Evolutionary conservation across 2,888 invertebrate genomes (phyloP), one percentile per base, ranked within the genome.

Genomic region (Rosalia funebris): DNA sequence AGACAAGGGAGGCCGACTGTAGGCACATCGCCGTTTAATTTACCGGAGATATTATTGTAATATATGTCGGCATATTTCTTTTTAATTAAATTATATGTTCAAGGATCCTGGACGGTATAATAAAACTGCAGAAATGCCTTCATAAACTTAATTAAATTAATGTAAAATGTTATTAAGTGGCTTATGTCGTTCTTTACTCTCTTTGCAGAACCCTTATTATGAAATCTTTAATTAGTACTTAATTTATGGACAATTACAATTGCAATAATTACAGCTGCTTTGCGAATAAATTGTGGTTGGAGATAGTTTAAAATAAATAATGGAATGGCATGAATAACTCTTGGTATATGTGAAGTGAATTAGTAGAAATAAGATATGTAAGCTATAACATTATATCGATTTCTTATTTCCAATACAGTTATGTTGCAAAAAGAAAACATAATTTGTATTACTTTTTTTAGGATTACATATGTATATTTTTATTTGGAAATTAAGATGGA

Each of bases 21-120:
- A 56, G 60, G 54, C 62, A 54, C 65, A 57, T 54, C 61, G 47
- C 60, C 56, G 44, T 58, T 55, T 70, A 70, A 70, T 70, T 70
- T 66, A 70, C 57, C 52, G 64, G 58, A 57, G 70, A 66, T 68
- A 68, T 70, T 68, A 69, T 68, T 69, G 66, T 69, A 69, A 69
- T 69, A 69, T 66, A 68, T 66, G 70, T 70, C 65, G 65, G 68
- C 66, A 68, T 68, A 70, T 68, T 70, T 70, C 66, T 70, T 70
- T 70, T 70, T 70, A 70, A 70, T 70, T 70, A 70, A 70, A 68
- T 68, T 66, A 70, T 68, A 62, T 68, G 60, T 68, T 63, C 63
- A 63, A 66, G 63, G 63, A 68, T 62, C 59, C 62, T 54, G 62
- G 64, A 66, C 58, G 50, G 61, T 60, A 62, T 63, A 68, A 65